A percentile compares a stretch with the other conserved stretches of the same genome.
Conservation (phyloP, 1,140 invertebrate species). For the Euschistus heros region DNA sequence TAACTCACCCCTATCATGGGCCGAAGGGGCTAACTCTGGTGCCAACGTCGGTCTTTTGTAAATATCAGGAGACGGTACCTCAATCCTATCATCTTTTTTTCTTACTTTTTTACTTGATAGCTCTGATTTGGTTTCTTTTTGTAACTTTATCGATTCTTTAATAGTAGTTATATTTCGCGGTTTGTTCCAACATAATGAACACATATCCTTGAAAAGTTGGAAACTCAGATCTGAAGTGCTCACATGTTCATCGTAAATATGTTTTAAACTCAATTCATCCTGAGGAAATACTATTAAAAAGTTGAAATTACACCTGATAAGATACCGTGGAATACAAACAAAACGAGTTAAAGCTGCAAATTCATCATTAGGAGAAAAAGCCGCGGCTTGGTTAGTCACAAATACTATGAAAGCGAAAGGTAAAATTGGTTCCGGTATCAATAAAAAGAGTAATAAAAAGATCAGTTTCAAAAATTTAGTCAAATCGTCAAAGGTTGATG, state of each 20-base stretch:
- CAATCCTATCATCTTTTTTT: neutral
- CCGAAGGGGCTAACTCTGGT: neutral
- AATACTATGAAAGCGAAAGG: neutral
- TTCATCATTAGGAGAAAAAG: conserved; percentile 4
- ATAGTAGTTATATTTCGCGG: neutral
- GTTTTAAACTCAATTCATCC: conserved; percentile 36
- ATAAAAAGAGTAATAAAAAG: no score
- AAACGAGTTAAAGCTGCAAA: conserved; percentile 30
- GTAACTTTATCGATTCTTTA: neutral
- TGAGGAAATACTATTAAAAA: conserved; percentile 37
- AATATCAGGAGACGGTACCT: neutral
- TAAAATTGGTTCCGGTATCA: neutral
- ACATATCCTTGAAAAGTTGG: no score
- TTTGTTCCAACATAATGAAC: conserved; percentile 27
- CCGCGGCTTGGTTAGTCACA: no score
- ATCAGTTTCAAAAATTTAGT: neutral
- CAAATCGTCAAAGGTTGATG: neutral
- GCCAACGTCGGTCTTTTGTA: neutral
- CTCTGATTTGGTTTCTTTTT: neutral
- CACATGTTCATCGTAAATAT: conserved; percentile 37
- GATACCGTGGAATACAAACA: conserved; percentile 35
- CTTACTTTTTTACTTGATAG: neutral
- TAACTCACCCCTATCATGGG: neutral
- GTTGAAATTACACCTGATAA: conserved; percentile 36
- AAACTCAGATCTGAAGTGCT: conserved; percentile 4